phyloP scores from a whole-genome alignment of 2,113 vertebrate species.

The Seriola rivoliana region DNA sequence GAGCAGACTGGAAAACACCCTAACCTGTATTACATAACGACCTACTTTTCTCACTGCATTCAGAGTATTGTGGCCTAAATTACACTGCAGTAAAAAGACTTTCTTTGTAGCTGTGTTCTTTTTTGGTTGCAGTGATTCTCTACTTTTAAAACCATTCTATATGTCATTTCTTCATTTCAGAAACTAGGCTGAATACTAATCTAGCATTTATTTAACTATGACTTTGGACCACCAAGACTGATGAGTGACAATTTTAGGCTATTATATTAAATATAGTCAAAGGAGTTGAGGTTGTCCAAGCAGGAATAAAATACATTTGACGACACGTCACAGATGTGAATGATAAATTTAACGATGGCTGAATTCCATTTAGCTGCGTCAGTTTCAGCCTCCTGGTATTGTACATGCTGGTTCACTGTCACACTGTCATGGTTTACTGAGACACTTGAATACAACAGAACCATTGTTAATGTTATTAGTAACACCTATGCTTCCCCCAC shows the following conservation, averaged over 20 bases:
- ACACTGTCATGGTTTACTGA: not conserved
- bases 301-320: not conserved
- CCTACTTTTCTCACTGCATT: conserved; percentile 68
- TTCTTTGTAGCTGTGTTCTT: conserved; percentile 44
- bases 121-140: conserved; percentile 14
- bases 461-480: not conserved
- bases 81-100: conserved; percentile 57
- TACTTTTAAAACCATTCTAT: conserved; percentile 10
- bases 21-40: conserved; percentile 74
- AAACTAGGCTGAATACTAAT: not conserved
- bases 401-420: not conserved
- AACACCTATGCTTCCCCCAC: not conserved
- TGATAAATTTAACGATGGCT: not conserved
- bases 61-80: conserved; percentile 66
- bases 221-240: no score
- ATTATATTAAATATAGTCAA: not conserved
- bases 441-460: no score
- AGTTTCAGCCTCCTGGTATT: not conserved
- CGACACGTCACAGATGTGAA: not conserved
- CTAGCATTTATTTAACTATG: no score
- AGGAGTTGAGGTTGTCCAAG: not conserved
- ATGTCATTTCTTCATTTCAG: not conserved
- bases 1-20: conserved; percentile 78
- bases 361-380: not conserved
- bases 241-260: no score